phyloP scores from a whole-genome alignment of 2,797 vertebrate genomes.

The Hephaestus fuliginosus region DNA sequence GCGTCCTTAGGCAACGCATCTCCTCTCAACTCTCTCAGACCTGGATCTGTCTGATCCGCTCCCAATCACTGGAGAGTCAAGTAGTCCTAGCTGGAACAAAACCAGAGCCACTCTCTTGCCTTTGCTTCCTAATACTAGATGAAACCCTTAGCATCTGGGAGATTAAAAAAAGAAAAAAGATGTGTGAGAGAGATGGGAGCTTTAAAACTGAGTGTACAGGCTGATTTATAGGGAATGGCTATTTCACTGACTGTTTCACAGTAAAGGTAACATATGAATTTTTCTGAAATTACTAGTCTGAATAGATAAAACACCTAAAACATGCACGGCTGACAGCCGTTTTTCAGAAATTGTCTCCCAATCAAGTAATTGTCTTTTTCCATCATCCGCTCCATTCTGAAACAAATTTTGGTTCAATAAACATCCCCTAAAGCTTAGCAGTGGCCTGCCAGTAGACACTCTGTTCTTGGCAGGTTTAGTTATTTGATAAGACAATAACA shows the following conservation, averaged over 20 bases:
- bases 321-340: constrained; percentile 19
- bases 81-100: constrained; percentile 61
- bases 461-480: constrained; percentile 24
- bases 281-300: constrained; percentile 21
- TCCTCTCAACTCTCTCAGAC: constrained; percentile 77
- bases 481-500: constrained; percentile 44
- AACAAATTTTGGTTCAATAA: constrained; percentile 39
- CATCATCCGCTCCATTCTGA: constrained; percentile 33
- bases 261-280: constrained; percentile 22
- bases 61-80: constrained; percentile 71
- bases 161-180: constrained; percentile 20
- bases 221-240: neutral
- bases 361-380: constrained; percentile 27
- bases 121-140: constrained; percentile 40
- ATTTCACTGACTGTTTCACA: constrained; percentile 32
- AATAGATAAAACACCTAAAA: constrained; percentile 28
- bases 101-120: constrained; percentile 36
- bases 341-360: constrained; percentile 23
- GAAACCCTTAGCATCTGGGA: constrained; percentile 40
- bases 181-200: neutral
- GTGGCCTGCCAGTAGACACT: constrained; percentile 26
- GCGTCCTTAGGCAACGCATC: constrained; percentile 70
- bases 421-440: constrained; percentile 32
- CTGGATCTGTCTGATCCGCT: constrained; percentile 83
- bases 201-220: constrained; percentile 4